Percentiles rank a stretch among this genome's conserved stretches.
These are phyloP conservation scores for Brachyhypopomus occidentalis DNA, from an alignment of 2,113 vertebrate genomes.

Conservation along the genomic window DNA sequence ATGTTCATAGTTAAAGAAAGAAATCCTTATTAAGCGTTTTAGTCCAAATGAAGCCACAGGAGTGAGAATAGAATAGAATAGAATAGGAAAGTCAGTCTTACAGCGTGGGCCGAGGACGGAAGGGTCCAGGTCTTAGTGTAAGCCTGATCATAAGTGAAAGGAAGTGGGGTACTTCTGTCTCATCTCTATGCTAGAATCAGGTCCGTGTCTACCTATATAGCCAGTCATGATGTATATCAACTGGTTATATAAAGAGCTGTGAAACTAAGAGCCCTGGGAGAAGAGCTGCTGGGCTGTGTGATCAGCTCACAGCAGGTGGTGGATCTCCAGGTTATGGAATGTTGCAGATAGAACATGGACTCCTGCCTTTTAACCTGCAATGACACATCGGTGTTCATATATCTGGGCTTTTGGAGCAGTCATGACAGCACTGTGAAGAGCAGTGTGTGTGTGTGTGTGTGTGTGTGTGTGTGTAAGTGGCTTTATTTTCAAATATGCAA, in stretches of 20 bases:
- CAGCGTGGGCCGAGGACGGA: background rate
- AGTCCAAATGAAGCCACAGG: background rate
- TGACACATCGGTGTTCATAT: background rate
- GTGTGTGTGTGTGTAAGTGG: constrained; percentile 45
- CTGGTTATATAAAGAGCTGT: background rate
- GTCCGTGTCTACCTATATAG: background rate
- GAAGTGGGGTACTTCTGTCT: no score
- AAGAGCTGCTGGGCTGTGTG: background rate
- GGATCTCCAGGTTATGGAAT: constrained; percentile 2
- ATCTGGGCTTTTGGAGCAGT: background rate
- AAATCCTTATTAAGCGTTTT: no score
- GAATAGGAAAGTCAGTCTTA: background rate
- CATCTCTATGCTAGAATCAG: background rate
- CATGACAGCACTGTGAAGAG: background rate
- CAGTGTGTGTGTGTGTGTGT: constrained; percentile 33
- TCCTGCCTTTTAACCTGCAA: background rate
- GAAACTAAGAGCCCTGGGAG: background rate
- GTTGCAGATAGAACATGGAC: background rate
- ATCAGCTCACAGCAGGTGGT: background rate
- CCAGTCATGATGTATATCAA: background rate
- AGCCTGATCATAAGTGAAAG: no score
- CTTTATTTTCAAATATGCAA: background rate
- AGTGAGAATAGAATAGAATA: background rate
- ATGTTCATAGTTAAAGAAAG: no score
- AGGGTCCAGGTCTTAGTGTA: no score